Evolutionary conservation across 2,797 vertebrate species (phyloP), one percentile per base, ranked within the genome.

Genomic region (Halcyon smyrnensis): DNA sequence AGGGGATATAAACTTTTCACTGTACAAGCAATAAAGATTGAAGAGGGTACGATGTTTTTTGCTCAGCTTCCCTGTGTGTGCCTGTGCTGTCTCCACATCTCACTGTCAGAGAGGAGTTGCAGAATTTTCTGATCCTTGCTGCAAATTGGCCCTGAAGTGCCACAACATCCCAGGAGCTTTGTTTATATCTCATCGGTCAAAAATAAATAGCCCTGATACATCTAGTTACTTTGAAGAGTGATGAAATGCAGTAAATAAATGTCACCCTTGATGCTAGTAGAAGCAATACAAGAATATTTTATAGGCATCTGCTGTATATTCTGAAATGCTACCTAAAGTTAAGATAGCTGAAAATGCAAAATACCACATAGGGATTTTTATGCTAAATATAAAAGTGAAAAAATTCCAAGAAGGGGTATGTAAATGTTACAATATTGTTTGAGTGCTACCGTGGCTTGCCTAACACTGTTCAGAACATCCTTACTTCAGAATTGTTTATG

Each of bases 161-260:
- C 86, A 91, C 69, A 89, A 7, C 78, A 75, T 96, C 97, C 87
- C 93, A 92, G 84, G 93, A 95, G 87, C 75, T 96, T 89, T 95
- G 88, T 94, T 95, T 96, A 45, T 87, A 70, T 89, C 74, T 94
- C 82, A 68, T 92, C 24, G 68, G 93, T 97, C 93, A 96, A 80
- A 97, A 96, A 94, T 96, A 96, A 97, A 93, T 84, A 95, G 82
- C 68, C 74, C 79, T 70, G 68, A 91, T 94, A 76, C 46, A 85
- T 95, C 77, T 92, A 84, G 82, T 93, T 97, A 87, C 92, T 96
- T 80, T 70, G 91, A 95, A 80, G 73, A 71, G 71, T 64, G 73
- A 91, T 90, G 73, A 96, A 97, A 94, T 85, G 73, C 30, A 60
- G 96, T 96, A 96, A 97, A 96, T 94, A 95, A 96, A 97, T 95